phyloP scores from a whole-genome alignment of 2,113 vertebrate genomes.

The Corynorhinus townsendii region DNA sequence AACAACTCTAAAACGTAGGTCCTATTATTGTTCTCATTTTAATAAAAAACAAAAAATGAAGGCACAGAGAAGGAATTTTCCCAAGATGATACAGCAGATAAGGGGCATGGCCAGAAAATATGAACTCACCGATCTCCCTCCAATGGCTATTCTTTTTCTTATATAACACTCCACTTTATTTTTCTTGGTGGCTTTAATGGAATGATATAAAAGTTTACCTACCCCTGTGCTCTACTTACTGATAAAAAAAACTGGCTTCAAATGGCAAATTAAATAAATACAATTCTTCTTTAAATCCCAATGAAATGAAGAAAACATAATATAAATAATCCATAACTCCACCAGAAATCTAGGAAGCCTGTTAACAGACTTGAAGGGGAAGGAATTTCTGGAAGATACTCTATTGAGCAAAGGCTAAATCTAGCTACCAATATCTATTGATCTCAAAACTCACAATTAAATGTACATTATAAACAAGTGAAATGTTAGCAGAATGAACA shows the following conservation, averaged over 20 bases:
- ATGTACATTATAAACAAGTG: not conserved
- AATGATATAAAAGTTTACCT: not conserved
- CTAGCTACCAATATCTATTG: not conserved
- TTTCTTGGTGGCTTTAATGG: slow-evolving; percentile 16
- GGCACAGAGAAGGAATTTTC: not conserved
- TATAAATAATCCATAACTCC: not conserved
- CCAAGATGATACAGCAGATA: not conserved
- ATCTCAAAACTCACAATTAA: slow-evolving; percentile 3
- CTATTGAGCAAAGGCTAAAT: not conserved
- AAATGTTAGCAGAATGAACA: not conserved
- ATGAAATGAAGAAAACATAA: slow-evolving; percentile 8
- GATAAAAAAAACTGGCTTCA: not conserved
- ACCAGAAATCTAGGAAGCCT: not conserved
- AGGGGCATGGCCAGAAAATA: not conserved
- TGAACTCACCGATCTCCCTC: not conserved
- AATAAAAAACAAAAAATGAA: not conserved
- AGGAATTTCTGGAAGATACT: slow-evolving; percentile 9
- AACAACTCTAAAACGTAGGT: not conserved
- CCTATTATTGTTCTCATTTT: not conserved
- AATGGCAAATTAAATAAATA: not conserved
- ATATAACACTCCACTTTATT: not conserved
- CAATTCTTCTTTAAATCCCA: slow-evolving; percentile 8
- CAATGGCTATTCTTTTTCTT: not conserved
- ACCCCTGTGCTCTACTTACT: not conserved
- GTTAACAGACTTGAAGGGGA: not conserved